Percentiles rank a stretch among this genome's conserved stretches.
Conservation (phyloP, 2,797 vertebrate genomes). For the Lacerta bilineata region DNA sequence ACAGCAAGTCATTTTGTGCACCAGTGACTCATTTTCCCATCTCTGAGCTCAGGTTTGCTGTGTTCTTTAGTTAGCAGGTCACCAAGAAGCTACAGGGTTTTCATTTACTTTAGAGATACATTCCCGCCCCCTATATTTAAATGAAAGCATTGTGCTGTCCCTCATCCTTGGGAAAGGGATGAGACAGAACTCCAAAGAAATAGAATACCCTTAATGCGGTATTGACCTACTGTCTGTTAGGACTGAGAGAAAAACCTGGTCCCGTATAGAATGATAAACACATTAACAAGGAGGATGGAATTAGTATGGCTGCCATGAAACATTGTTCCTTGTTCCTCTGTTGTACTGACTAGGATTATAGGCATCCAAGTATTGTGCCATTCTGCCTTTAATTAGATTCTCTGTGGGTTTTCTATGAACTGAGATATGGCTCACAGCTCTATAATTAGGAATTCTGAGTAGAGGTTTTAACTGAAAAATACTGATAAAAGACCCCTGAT, state of each 20-base stretch:
- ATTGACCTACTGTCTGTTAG: background rate
- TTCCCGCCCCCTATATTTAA: background rate
- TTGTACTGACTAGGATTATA: constrained; percentile 46
- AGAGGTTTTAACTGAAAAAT: constrained; percentile 36
- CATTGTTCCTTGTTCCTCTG: constrained; percentile 24
- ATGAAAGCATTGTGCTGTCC: background rate
- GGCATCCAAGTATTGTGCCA: constrained; percentile 41
- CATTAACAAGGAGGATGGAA: constrained; percentile 43
- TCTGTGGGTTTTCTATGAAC: constrained; percentile 30
- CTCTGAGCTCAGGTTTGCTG: background rate
- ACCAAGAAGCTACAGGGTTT: background rate
- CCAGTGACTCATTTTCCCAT: background rate
- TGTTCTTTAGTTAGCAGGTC: background rate
- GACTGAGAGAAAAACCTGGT: background rate
- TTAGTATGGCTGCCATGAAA: constrained; percentile 37
- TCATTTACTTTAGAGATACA: background rate
- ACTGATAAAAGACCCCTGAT: constrained; percentile 41
- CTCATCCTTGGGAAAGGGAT: background rate
- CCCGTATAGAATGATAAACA: constrained; percentile 27
- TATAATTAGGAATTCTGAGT: constrained; percentile 54
- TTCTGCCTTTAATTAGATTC: constrained; percentile 64
- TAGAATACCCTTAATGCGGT: background rate
- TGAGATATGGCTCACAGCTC: constrained; percentile 46
- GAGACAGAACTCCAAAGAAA: background rate
- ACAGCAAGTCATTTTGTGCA: background rate